Evolutionary conservation across 2,797 vertebrate species (phyloP).

Genomic region (Diplodus puntazzo): DNA sequence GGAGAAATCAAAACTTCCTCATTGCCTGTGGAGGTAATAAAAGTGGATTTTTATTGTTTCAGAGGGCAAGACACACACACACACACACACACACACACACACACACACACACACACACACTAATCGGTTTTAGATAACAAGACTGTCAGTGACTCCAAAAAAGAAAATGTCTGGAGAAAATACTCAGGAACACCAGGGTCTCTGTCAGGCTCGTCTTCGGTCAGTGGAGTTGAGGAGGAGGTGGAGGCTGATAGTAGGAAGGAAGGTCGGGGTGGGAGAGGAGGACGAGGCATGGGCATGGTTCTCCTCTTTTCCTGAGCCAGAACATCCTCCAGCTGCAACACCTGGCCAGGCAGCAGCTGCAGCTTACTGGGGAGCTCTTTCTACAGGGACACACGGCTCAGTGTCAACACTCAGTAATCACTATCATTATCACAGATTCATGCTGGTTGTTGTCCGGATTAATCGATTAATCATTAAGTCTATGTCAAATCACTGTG

Average conservation of each 20-base stretch:
- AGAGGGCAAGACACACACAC: not conserved
- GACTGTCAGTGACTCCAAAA: no score
- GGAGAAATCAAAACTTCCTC: not conserved
- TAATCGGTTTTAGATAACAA: not conserved
- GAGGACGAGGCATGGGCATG: not conserved
- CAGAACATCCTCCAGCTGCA: constrained; percentile 67
- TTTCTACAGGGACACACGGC: constrained; percentile 58
- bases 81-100: not conserved
- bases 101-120: not conserved
- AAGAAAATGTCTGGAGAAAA: constrained; percentile 23
- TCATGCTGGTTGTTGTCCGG: no score
- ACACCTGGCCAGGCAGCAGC: constrained; percentile 80
- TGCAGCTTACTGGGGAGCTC: constrained; percentile 70
- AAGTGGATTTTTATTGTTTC: not conserved
- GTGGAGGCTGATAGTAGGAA: not conserved
- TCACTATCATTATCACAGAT: no score
- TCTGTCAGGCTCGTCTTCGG: not conserved
- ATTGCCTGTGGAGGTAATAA: not conserved
- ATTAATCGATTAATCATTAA: no score
- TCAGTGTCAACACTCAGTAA: not conserved
- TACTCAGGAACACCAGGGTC: constrained; percentile 54
- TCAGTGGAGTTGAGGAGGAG: not conserved
- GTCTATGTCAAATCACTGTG: no score
- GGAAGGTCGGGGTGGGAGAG: constrained; percentile 47
- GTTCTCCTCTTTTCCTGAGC: constrained; percentile 61